phyloP scores from a whole-genome alignment of 2,113 vertebrate genomes.

The Crotalus tigris region DNA sequence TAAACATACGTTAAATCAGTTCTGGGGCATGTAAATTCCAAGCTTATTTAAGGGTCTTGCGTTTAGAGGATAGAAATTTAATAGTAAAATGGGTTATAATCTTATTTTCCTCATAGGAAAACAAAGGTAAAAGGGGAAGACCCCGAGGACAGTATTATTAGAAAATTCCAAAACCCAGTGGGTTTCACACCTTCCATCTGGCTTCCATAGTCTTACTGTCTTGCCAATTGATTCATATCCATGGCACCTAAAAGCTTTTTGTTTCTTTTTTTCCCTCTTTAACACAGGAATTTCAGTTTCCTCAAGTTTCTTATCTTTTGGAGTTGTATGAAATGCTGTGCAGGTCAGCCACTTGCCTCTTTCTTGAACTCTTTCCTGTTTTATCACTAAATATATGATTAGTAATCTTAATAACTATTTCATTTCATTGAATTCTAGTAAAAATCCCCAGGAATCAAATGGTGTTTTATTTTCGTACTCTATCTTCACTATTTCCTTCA shows the following conservation, averaged over 20 bases:
- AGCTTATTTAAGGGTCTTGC: too few species aligned
- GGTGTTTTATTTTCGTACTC: not conserved
- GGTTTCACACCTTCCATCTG: not conserved
- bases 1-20: not conserved
- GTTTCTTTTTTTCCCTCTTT: not conserved
- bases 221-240: not conserved
- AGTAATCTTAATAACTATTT: not conserved
- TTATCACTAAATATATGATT: not conserved
- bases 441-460: not conserved
- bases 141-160: not conserved
- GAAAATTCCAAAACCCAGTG: not conserved
- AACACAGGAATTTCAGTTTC: constrained; percentile 60
- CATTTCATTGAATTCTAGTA: not conserved
- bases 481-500: not conserved
- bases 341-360: constrained; percentile 50
- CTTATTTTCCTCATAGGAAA: not conserved
- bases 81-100: not conserved
- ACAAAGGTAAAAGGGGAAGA: not conserved
- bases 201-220: not conserved
- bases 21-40: not conserved
- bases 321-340: constrained; percentile 58
- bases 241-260: not conserved
- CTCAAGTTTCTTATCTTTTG: constrained; percentile 57
- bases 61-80: not conserved
- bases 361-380: not conserved